phyloP scores from a whole-genome alignment of 2,113 vertebrate genomes.

The Hemiprocne comata region DNA sequence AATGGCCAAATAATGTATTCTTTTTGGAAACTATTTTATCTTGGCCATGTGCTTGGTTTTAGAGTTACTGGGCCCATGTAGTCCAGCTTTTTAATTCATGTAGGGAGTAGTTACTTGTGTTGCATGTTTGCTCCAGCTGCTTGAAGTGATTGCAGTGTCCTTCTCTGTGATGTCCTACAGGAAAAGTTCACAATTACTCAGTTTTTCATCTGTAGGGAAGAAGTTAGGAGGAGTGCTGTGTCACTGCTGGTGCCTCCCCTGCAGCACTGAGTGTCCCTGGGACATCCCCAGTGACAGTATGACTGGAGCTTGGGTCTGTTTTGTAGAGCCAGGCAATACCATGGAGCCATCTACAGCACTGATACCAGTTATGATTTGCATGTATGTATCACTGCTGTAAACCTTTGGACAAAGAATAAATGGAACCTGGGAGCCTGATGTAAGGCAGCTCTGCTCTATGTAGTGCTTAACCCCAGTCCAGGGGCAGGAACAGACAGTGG shows the following conservation, averaged over 20 bases:
- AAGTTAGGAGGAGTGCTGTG: not conserved
- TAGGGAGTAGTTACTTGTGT: not conserved
- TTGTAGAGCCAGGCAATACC: not conserved
- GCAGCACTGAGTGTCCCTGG: not conserved
- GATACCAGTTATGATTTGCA: not conserved
- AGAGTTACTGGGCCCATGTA: not conserved
- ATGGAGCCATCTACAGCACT: not conserved
- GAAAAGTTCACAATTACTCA: not conserved
- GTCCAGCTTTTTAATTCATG: not conserved
- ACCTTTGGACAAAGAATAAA: not conserved
- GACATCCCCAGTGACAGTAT: not conserved
- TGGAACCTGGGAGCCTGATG: not conserved
- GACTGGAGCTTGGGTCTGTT: not conserved
- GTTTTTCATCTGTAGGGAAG: not conserved
- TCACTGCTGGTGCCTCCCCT: not conserved
- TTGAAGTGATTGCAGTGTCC: too few relatives aligned
- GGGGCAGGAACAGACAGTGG: not conserved
- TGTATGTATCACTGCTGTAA: not conserved
- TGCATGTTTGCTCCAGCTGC: not conserved
- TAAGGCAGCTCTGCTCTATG: not conserved
- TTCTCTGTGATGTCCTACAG: not conserved
- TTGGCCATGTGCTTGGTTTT: not conserved
- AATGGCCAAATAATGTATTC: not conserved
- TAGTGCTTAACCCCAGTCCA: not conserved
- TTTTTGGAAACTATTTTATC: not conserved